These are phyloP conservation scores for Caenorhabditis japonica DNA, from an alignment of 2,888 invertebrate genomes.

Conservation along the genomic window DNA sequence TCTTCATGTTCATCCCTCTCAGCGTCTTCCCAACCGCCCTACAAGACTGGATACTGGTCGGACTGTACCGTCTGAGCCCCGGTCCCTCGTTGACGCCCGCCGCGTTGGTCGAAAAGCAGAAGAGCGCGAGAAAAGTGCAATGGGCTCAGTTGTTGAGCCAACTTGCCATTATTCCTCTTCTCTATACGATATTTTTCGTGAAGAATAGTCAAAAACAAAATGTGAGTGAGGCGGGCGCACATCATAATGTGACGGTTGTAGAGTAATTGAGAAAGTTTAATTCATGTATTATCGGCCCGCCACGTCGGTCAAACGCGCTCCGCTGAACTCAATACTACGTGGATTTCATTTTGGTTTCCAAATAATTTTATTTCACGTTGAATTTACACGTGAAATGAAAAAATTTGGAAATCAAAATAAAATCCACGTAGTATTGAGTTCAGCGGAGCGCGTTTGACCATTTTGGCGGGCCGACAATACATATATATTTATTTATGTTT, in stretches of 20 bases:
- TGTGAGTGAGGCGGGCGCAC: constrained; percentile 2
- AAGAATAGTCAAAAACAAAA: constrained; percentile 24
- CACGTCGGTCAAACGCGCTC: too few relatives aligned
- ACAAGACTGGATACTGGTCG: constrained; percentile 60
- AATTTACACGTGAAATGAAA: too few relatives aligned
- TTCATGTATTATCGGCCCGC: too few relatives aligned
- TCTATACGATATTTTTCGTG: constrained; percentile 36
- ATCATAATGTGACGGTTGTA: constrained; percentile 32
- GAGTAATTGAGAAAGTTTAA: too few relatives aligned
- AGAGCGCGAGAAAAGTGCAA: not conserved
- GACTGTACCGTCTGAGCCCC: constrained; percentile 61
- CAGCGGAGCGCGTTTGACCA: too few relatives aligned
- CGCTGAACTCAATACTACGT: too few relatives aligned
- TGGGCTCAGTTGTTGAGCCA: constrained; percentile 34
- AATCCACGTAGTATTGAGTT: too few relatives aligned
- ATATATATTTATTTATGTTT: too few relatives aligned
- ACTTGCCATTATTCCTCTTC: constrained; percentile 32
- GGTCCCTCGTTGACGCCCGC: constrained; percentile 63
- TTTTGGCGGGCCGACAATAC: too few relatives aligned
- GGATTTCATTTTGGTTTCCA: too few relatives aligned
- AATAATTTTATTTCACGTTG: too few relatives aligned
- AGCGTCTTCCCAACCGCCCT: constrained; percentile 63
- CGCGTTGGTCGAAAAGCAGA: constrained; percentile 12
- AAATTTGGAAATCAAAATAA: too few relatives aligned
- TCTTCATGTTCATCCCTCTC: constrained; percentile 69